Evolutionary conservation across 2,888 invertebrate genomes (phyloP), one percentile per base, ranked within the genome.

Genomic region (Antitype chi): DNA sequence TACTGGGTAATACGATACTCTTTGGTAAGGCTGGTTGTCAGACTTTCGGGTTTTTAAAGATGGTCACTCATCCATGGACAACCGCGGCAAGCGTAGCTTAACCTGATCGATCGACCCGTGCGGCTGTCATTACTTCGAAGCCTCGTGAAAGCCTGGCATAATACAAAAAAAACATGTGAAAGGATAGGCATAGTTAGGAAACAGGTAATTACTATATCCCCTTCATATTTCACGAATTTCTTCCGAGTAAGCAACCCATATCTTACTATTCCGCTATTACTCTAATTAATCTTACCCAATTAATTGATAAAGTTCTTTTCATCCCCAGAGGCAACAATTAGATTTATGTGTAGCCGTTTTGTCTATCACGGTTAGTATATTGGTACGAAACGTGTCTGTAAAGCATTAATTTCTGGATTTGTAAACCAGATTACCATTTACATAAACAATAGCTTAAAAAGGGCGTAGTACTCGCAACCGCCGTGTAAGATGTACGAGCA

Each of bases 251-350:
- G 53, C 53, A 11, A 25, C 32, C 47, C 32, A 25, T 75, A 53
- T 63, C 63, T 74, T 57, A 57, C 28, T 32, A 38, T 71, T 25
- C 20, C n/a, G n/a, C 60, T 62, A 47, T 73, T 59, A 71, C 67
- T 71, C 32, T 71, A 64, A 81, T 76, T 81, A 71, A 80, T 76
- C 81, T 63, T 68, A 68, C 47, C 67, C 59, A 62, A 69, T 80
- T 80, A 76, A 80, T 81, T 81, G 76, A 70, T 71, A 47, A 79
- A 79, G 73, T 76, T 81, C 32, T 63, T 57, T 70, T 57, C 57
- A 49, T 57, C 55, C 55, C 47, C 55, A 13, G 9, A 76, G 66
- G 47, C 38, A 66, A 28, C 25, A 66, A 76, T 25, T 49, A 76
- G 76, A 76, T 76, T 57, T 64, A 76, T 76, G 32, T 49, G 3